Base-by-base conservation (phyloP, 2,797 vertebrate genomes). In the Vultur gryphus region DNA sequence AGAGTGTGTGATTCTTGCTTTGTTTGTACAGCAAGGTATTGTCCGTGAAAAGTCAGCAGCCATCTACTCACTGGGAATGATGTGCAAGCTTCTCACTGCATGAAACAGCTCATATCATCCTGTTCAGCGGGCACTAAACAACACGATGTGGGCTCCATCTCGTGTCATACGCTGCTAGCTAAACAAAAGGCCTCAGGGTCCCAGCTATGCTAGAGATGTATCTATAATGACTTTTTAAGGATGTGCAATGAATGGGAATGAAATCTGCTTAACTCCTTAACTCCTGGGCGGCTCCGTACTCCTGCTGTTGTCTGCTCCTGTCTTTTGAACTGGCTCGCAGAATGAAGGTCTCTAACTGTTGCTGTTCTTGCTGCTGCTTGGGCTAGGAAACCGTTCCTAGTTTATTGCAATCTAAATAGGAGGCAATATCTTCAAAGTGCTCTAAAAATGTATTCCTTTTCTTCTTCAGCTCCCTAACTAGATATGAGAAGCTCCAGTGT, bases 191-290 rank as follows among this genome's bases (percentile, higher is more conserved):
- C 69, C 23, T 58, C 54, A 0, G 13, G 48, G 58, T 73, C 31
- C 54, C 72, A 29, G 26, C 37, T 67, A 37, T 43, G 19, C 67
- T 31, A 39, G 23, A 25, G 29, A 44, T 48, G 55, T 66, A 29
- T 46, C 44, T 70, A 10, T 59, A 61, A 84, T 69, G 69, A 79
- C 41, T 67, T 91, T 71, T 84, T 25, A 79, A 89, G 59, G 70
- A 31, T 75, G n/a, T 77, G 28, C 76, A 83, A 73, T 83, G 58
- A 75, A 93, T 51, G 46, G 71, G 54, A 87, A 41, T 58, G 44
- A 70, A 89, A 89, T 80, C 59, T 71, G 25, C 66, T 95, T 94
- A 96, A 92, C 52, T 90, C 35, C n/a, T 75, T 84, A 66, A 33
- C 52, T 83, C 71, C 90, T 37, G 48, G 28, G 20, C 29, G 61